phyloP scores from a whole-genome alignment of 2,888 invertebrate species.

The Phyto melanocephala region DNA sequence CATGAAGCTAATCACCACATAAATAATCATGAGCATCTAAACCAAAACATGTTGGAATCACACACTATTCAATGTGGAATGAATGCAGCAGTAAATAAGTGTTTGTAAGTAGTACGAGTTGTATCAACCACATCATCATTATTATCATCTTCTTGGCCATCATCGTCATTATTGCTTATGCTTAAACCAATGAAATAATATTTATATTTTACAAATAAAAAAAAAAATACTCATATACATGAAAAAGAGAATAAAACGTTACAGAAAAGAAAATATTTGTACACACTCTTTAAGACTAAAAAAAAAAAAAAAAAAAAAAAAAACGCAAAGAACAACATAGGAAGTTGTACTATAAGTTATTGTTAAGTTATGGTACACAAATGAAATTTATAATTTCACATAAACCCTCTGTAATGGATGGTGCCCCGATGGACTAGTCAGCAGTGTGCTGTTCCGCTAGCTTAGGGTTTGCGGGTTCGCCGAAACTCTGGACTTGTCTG shows the following conservation, averaged over 20 bases:
- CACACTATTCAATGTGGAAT: neutral
- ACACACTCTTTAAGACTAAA: neutral
- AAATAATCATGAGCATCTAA: conserved; percentile 73
- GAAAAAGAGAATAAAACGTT: neutral
- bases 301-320: neutral
- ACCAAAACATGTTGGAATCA: conserved; percentile 41
- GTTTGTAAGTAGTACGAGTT: neutral
- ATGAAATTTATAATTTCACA: too few relatives aligned
- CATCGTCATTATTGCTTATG: neutral
- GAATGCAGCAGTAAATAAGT: conserved; percentile 11
- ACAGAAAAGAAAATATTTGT: neutral
- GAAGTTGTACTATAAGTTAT: too few relatives aligned
- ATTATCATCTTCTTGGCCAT: neutral
- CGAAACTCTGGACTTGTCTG: too few relatives aligned
- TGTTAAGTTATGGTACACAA: too few relatives aligned
- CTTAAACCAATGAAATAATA: conserved; percentile 18
- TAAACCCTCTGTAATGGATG: too few relatives aligned
- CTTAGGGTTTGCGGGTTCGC: too few relatives aligned
- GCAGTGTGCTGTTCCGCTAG: too few relatives aligned
- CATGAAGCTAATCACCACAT: conserved; percentile 76
- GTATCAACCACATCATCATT: neutral
- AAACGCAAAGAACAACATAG: too few relatives aligned
- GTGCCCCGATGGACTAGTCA: too few relatives aligned
- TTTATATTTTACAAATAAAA: conserved; percentile 41
- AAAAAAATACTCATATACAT: neutral